Conservation (phyloP, 1,140 invertebrate species). For the Achatina immaculata region DNA sequence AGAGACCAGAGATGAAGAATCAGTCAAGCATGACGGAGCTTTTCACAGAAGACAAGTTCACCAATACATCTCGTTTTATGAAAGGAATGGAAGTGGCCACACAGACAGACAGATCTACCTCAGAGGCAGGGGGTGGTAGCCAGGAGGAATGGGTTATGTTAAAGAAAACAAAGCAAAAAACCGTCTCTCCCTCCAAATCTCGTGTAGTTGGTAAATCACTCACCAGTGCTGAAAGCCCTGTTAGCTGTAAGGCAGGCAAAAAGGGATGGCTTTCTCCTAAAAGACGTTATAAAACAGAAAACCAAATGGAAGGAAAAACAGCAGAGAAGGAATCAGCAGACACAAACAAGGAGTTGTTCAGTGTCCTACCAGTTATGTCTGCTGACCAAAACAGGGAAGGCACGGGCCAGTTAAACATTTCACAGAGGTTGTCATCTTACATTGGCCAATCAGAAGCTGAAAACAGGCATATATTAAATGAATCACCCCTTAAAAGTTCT, state of each 20-base stretch:
- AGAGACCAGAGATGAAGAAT: slow-evolving; percentile 35
- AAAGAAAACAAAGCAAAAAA: slow-evolving; percentile 40
- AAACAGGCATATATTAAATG: background rate
- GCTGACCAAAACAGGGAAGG: background rate
- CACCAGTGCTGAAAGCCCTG: background rate
- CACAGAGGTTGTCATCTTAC: background rate
- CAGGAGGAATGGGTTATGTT: slow-evolving; percentile 41
- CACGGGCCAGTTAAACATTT: background rate
- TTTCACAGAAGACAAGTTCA: slow-evolving; percentile 8
- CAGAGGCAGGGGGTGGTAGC: slow-evolving; percentile 18
- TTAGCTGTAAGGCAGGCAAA: slow-evolving; percentile 12
- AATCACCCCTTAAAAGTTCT: background rate
- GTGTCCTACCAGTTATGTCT: background rate
- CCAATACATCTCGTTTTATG: background rate
- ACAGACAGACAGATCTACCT: slow-evolving; percentile 33
- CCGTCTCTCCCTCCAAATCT: slow-evolving; percentile 35
- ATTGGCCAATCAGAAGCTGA: background rate
- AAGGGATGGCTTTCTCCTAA: slow-evolving; percentile 38
- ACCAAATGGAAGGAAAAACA: background rate
- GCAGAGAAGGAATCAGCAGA: background rate
- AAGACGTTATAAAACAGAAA: slow-evolving; percentile 28
- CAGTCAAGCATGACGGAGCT: slow-evolving; percentile 31
- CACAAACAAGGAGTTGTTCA: background rate
- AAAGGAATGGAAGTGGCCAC: slow-evolving; percentile 31
- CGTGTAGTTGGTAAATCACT: background rate